Percentiles rank a stretch among this genome's conserved stretches.
phyloP scores from a whole-genome alignment of 2,113 vertebrate genomes.

The Hippocampus comes region DNA sequence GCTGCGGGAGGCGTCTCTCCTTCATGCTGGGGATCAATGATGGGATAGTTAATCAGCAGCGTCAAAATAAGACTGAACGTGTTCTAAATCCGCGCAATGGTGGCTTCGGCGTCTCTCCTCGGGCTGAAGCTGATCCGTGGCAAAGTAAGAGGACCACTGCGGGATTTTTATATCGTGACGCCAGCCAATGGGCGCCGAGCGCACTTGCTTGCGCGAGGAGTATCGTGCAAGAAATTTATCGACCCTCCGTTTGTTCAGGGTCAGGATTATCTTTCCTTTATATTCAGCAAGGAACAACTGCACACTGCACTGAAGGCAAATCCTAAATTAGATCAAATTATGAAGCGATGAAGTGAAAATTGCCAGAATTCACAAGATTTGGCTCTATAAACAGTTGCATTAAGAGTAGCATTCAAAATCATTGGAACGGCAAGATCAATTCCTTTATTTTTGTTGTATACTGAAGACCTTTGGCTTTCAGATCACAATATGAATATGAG shows the following conservation, averaged over 20 bases:
- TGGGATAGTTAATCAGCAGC: background rate
- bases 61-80: background rate
- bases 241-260: background rate
- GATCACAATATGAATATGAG: no score
- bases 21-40: slow-evolving; percentile 75
- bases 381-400: no score
- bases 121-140: background rate
- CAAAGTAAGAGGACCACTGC: slow-evolving; percentile 44
- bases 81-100: slow-evolving; percentile 15
- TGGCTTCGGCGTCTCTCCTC: background rate
- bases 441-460: no score
- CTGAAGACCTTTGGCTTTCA: no score
- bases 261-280: background rate
- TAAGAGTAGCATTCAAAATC: no score
- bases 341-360: background rate
- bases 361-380: no score
- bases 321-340: background rate
- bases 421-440: no score
- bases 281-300: background rate
- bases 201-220: background rate
- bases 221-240: slow-evolving; percentile 5
- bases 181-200: slow-evolving; percentile 64
- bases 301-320: background rate
- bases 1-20: slow-evolving; percentile 81
- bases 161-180: slow-evolving; percentile 65